Base-by-base conservation (phyloP, 2,113 vertebrate genomes). In the Danionella cerebrum region DNA sequence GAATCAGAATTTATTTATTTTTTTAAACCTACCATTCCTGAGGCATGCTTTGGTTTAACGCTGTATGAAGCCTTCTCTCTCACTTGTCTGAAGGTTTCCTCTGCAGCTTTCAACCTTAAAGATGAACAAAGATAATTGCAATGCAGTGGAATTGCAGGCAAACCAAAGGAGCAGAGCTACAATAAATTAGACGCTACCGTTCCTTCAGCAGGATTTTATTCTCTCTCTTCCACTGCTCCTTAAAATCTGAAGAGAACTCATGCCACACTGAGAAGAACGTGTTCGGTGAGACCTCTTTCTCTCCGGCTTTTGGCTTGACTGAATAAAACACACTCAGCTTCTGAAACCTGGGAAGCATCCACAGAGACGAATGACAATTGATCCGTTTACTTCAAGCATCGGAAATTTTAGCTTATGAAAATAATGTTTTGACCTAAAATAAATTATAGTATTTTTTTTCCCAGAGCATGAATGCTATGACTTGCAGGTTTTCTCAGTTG, bases 221-320 rank as follows among this genome's bases (percentile, higher is more conserved):
- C 78, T 96, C 91, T 75, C 90, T 96, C 84, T 97, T 98, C 95
- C 94, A 97, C 41, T 90, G 90, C 18, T 97, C 95, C 87, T 98
- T 98, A 83, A 97, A 97, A 84, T 98, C 92, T 18, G 90, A 88
- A 75, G 93, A 95, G 84, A 98, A 98, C 87, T 98, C 94, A 31
- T 97, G 92, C 95, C 95, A 98, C 85, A 94, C 74, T 66, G 90
- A 91, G 87, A 98, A 98, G 79, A 97, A 89, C 67, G 90, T 91
- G 85, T 90, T 90, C 38, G 91, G 92, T 38, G 93, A 95, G 25
- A 94, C 95, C 78, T 97, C 92, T 73, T 97, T 98, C 79, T 98
- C 96, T 19, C 93, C 93, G 33, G 90, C 79, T 87, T 96, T 97
- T 76, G 94, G 89, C 85, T 93, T 97, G 77, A 97, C 91, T 22